Conservation (phyloP, 2,113 vertebrate species). For the Microcebus murinus region DNA sequence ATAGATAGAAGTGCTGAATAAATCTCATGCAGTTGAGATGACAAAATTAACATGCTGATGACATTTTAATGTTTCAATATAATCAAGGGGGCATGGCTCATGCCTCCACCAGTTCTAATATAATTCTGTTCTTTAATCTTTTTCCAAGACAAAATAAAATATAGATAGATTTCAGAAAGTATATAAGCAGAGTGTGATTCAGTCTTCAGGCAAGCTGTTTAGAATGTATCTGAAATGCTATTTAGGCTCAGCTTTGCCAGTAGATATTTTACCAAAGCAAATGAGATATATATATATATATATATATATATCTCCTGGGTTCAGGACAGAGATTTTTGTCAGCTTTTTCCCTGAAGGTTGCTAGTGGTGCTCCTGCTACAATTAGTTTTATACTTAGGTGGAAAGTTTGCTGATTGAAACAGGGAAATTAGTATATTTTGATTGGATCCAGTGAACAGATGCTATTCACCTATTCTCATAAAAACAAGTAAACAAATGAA, state of each 20-base stretch:
- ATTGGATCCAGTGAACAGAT: background rate
- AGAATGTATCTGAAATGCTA: constrained; percentile 6
- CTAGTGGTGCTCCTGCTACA: background rate
- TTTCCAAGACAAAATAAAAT: constrained; percentile 80
- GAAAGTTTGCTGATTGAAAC: constrained; percentile 54
- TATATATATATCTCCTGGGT: constrained; percentile 41
- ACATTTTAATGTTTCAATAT: constrained; percentile 90
- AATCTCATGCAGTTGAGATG: constrained; percentile 87
- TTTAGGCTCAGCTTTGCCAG: constrained; percentile 72
- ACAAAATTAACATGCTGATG: constrained; percentile 92
- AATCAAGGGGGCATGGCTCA: constrained; percentile 88
- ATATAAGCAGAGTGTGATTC: constrained; percentile 62
- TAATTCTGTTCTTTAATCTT: constrained; percentile 87
- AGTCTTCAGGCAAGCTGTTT: constrained; percentile 73
- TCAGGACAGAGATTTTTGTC: constrained; percentile 55
- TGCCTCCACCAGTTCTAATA: constrained; percentile 85
- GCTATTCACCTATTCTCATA: background rate
- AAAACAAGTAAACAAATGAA: background rate
- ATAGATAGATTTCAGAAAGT: constrained; percentile 75
- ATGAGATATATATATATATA: constrained; percentile 51
- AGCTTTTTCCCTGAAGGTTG: constrained; percentile 15
- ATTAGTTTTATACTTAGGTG: constrained; percentile 20
- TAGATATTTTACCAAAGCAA: constrained; percentile 71
- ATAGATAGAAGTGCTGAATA: constrained; percentile 89
- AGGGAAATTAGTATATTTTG: constrained; percentile 40